Conservation (phyloP, 2,888 invertebrate genomes). For the Morpho achilles region DNA sequence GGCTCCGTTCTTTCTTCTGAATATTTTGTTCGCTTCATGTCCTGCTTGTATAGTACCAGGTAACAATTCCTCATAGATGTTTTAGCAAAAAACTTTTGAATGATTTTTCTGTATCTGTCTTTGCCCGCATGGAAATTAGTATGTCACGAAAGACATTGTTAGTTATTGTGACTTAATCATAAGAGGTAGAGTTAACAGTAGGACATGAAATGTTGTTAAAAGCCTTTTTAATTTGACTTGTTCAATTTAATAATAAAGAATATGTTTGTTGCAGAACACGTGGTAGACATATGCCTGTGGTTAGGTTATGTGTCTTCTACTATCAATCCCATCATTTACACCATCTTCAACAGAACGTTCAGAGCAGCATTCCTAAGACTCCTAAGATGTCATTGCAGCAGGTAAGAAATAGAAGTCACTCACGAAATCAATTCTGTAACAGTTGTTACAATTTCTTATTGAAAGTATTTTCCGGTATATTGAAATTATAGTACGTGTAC, state of each 20-base stretch:
- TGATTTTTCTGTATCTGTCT: no score
- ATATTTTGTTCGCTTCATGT: constrained; percentile 92
- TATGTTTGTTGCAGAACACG: constrained; percentile 67
- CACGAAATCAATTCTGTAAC: no score
- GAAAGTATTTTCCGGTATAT: no score
- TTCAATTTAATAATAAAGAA: not conserved
- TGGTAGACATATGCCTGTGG: constrained; percentile 92
- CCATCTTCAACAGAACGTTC: constrained; percentile 94
- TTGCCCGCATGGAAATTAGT: no score
- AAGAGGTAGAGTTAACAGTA: no score
- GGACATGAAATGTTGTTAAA: no score
- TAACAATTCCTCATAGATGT: constrained; percentile 20
- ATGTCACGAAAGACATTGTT: no score
- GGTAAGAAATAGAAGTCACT: constrained; percentile 56
- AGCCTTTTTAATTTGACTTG: no score
- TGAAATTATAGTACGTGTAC: no score
- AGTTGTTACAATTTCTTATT: no score
- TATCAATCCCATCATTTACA: constrained; percentile 96
- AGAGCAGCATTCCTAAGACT: constrained; percentile 90
- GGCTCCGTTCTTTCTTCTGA: constrained; percentile 94
- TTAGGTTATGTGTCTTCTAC: constrained; percentile 95
- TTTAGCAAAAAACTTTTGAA: not conserved
- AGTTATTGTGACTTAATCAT: no score
- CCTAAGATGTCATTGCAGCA: constrained; percentile 86
- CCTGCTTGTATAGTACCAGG: constrained; percentile 87